Evolutionary conservation across 2,888 invertebrate species (phyloP), one percentile per base, ranked within the genome.

Genomic region (Drosophila neonasuta): DNA sequence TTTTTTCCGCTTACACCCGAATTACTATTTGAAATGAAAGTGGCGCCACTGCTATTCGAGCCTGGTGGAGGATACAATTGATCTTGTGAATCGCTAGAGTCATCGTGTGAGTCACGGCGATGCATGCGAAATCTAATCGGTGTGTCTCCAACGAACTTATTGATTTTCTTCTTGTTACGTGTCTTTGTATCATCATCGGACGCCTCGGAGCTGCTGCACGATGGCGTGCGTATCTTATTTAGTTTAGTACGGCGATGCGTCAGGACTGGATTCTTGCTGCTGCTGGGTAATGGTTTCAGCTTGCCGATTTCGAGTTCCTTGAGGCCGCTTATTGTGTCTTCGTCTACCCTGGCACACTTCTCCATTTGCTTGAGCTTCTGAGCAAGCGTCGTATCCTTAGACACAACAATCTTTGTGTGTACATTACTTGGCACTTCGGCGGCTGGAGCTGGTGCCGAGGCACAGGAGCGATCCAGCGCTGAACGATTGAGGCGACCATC

Each of bases 201-300:
- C 6, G 98, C 96, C 90, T 98, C 98, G 0, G 97, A 97, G 55
- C 97, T 97, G 80, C 97, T 97, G 89, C 97, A 97, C 56, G 97
- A 97, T 6, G 97, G 96, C n/a, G 95, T 95, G 41, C 95, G 92
- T 10, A 93, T 93, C 88, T 95, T 95, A 77, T 94, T 94, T 80
- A 95, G 93, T 90, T 95, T 95, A 69, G 93, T 93, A 52, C 94
- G 92, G 36, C 94, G 92, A 81, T 94, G 94, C 52, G 88, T 90
- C 34, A 90, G 70, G 62, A 90, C 90, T 17, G 90, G 86, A 77
- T 90, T 90, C 75, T 90, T 90, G 75, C 86, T 88, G 52, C 87
- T 86, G 54, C 77, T 79, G 2, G 88, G 78, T 46, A 89, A 56
- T 20, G 88, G 88, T 63, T 89, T 89, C 10, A 90, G 72, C 57